These are phyloP conservation scores for Phrynocephalus forsythii DNA, from an alignment of 2,797 vertebrate species.

Conservation along the genomic window DNA sequence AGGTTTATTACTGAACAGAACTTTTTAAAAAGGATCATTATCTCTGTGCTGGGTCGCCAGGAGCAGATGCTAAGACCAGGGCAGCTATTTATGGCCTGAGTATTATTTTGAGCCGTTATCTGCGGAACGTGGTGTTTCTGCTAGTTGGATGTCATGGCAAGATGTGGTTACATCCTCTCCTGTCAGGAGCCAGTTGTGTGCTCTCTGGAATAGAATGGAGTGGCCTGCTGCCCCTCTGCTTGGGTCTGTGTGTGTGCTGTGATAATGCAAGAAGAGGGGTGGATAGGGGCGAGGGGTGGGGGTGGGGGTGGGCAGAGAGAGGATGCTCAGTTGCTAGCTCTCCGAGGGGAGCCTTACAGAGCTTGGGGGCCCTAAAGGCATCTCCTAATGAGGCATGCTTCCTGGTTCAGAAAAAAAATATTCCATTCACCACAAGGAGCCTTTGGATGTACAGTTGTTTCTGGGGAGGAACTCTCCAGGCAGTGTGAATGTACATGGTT, in stretches of 20 bases:
- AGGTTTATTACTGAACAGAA: not conserved
- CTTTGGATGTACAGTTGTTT: not conserved
- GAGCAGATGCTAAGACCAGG: constrained; percentile 12
- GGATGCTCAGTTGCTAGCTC: not conserved
- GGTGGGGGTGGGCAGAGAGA: not conserved
- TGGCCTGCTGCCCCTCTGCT: not conserved
- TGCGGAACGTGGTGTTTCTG: constrained; percentile 24
- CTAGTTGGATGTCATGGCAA: constrained; percentile 18
- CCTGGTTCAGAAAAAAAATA: not conserved
- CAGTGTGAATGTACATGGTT: too few relatives aligned
- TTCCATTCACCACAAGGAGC: not conserved
- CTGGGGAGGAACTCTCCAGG: constrained; percentile 5
- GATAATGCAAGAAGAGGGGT: not conserved
- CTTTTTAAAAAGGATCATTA: not conserved
- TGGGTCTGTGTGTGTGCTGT: constrained; percentile 1
- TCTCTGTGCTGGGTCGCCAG: not conserved
- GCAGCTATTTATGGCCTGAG: constrained; percentile 30
- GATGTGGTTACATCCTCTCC: constrained; percentile 31
- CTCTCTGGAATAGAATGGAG: not conserved
- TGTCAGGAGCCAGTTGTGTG: not conserved
- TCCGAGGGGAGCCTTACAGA: not conserved
- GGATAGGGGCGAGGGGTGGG: too few relatives aligned
- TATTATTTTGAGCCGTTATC: constrained; percentile 40
- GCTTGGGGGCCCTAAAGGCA: not conserved
- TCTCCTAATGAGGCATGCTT: constrained; percentile 13